Base-by-base conservation (phyloP, 2,797 vertebrate genomes). In the Tokudaia muenninki region DNA sequence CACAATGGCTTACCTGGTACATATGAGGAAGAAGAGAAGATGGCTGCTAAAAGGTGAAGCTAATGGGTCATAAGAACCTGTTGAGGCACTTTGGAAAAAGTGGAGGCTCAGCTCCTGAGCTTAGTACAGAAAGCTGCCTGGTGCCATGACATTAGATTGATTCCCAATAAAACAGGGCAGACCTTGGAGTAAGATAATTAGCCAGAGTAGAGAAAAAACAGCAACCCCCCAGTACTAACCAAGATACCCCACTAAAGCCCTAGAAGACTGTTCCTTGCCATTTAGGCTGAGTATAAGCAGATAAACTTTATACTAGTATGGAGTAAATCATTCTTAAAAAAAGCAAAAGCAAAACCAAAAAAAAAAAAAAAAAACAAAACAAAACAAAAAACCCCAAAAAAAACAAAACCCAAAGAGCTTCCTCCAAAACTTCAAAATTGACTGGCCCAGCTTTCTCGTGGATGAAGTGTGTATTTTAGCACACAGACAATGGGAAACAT, bases 121-220 rank as follows among this genome's bases (percentile, higher is more conserved):
- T 77, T 77, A 92, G 17, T 59, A 12, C 9, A 70, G 63, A 24
- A 92, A 86, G 47, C 52, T 55, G 11, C 55, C 14, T 72, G 37
- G 91, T 77, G 24, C 37, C n/a, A 34, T 59, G 83, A 67, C 59
- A 55, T 79, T 44, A 37, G 74, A 94, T 55, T 78, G 44, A 75
- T 93, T 94, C n/a, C 34, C 52, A 84, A 24, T 84, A 55, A 81
- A n/a, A 22, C 44, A 21, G 47, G 87, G 34, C 17, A 93, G 65
- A 86, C 41, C 1, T 57, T 90, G 44, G 29, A 22, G 44, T 63
- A 47, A 96, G 78, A 86, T 24, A 86, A 89, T 86, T 94, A 59
- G 74, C 26, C 67, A 57, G 92, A 86, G 9, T n/a, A 59, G 9
- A 90, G 31, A 77, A 41, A 17, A 61, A 22, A 86, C 41, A 37